Conservation (phyloP, 2,797 vertebrate species). For the Diglossa cyanea region DNA sequence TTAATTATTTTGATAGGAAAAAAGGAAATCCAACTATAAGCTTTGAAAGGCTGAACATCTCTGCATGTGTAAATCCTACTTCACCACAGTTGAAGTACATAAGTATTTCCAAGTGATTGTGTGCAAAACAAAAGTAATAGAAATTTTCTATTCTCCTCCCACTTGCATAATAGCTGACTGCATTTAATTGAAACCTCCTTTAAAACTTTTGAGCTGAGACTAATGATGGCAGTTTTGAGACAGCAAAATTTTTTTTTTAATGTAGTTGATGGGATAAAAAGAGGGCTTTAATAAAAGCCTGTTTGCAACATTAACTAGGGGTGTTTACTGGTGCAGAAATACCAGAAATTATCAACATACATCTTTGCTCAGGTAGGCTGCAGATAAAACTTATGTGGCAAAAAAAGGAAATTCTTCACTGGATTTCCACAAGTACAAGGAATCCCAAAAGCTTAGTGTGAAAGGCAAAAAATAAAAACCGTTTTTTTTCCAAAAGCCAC, state of each 20-base stretch:
- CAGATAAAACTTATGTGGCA: background rate
- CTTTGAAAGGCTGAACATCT: background rate
- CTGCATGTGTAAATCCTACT: background rate
- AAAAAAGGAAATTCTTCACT: background rate
- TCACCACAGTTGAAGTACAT: background rate
- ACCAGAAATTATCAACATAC: constrained; percentile 36
- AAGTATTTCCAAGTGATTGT: background rate
- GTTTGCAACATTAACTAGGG: constrained; percentile 27
- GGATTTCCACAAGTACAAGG: background rate
- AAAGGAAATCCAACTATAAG: background rate
- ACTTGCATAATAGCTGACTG: background rate
- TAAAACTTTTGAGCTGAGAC: constrained; percentile 26
- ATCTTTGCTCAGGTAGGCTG: constrained; percentile 7
- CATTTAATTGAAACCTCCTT: constrained; percentile 20
- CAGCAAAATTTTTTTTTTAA: background rate
- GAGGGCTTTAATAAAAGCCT: background rate
- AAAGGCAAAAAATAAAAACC: background rate
- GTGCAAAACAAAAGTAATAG: background rate
- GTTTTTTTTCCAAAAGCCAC: background rate
- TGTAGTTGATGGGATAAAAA: background rate
- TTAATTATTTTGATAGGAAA: background rate
- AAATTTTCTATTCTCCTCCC: background rate
- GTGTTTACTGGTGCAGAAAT: constrained; percentile 29
- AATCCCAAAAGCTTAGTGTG: background rate
- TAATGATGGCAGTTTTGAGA: constrained; percentile 7